Conservation (phyloP, 2,797 vertebrate genomes). For the Phalanger gymnotis region DNA sequence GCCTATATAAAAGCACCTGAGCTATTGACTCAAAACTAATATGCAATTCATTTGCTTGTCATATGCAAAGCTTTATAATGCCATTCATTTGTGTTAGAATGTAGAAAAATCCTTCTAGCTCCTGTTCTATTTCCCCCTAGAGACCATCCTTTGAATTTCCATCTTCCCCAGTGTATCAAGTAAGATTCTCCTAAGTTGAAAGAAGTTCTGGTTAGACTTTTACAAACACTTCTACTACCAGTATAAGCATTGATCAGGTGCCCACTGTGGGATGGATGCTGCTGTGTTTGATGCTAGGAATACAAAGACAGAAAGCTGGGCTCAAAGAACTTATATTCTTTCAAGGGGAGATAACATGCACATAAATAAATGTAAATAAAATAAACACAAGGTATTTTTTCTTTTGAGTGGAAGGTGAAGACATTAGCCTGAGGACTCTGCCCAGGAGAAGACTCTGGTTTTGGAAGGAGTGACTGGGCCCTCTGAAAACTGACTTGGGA, state of each 20-base stretch:
- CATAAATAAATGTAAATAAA: background rate
- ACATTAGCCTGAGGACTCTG: background rate
- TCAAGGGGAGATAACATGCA: background rate
- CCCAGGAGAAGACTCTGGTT: background rate
- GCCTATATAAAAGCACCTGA: background rate
- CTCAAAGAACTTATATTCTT: background rate
- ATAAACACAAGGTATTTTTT: background rate
- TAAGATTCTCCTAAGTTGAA: background rate
- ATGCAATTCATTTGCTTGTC: background rate
- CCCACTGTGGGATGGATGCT: background rate
- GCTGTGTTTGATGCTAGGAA: background rate
- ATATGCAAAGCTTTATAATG: background rate
- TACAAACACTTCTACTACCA: background rate
- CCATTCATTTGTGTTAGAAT: conserved; percentile 18
- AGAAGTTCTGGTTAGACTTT: background rate
- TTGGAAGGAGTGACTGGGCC: background rate
- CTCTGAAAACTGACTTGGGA: background rate
- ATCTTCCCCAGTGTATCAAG: background rate
- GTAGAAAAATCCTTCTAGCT: background rate
- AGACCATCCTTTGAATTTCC: background rate
- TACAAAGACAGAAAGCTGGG: background rate
- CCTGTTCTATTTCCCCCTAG: background rate
- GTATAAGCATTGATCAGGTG: background rate
- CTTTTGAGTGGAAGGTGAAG: background rate
- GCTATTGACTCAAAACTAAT: background rate